A percentile compares a stretch with the other conserved stretches of the same genome.
Evolutionary conservation across 2,113 vertebrate genomes (phyloP).

Genomic region (Poeciliopsis turrubarensis): DNA sequence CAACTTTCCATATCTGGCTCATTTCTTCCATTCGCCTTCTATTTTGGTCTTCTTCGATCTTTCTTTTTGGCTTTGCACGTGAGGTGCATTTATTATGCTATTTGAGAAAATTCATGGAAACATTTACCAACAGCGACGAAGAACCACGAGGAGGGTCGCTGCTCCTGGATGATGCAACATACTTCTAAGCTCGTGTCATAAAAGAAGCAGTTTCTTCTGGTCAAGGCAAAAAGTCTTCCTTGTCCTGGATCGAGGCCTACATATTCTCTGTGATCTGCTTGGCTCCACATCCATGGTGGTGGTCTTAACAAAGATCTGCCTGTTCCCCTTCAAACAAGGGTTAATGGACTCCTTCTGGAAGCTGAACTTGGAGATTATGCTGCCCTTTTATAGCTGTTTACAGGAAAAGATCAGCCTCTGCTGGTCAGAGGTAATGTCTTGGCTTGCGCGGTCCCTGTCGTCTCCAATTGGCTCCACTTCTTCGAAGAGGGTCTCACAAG

Average conservation of each 20-base stretch:
- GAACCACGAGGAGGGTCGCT: conserved; percentile 59
- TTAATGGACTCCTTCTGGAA: conserved; percentile 61
- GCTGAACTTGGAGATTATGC: conserved; percentile 21
- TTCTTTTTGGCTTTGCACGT: too few species aligned
- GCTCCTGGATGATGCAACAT: conserved; percentile 44
- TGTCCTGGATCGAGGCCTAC: neutral
- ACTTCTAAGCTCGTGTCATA: conserved; percentile 8
- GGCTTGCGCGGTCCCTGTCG: conserved; percentile 14
- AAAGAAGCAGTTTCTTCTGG: conserved; percentile 17
- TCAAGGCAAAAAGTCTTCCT: neutral
- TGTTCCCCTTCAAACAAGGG: conserved; percentile 43
- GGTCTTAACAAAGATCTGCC: conserved; percentile 30
- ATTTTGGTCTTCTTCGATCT: too few species aligned
- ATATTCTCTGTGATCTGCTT: conserved; percentile 20
- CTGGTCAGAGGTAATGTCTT: neutral
- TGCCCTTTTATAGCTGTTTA: conserved; percentile 15
- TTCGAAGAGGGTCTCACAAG: conserved; percentile 9
- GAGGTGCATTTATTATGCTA: too few species aligned
- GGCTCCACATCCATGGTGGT: conserved; percentile 22
- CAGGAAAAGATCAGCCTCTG: conserved; percentile 4
- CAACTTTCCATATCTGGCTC: too few species aligned
- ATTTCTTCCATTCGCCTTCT: too few species aligned
- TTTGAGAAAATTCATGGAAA: too few species aligned
- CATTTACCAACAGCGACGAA: conserved; percentile 32
- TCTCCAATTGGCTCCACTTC: conserved; percentile 22